A percentile compares a stretch with the other conserved stretches of the same genome.
These are phyloP conservation scores for Dolichoris vasculosae DNA, from an alignment of 1,140 invertebrate species.

Conservation along the genomic window DNA sequence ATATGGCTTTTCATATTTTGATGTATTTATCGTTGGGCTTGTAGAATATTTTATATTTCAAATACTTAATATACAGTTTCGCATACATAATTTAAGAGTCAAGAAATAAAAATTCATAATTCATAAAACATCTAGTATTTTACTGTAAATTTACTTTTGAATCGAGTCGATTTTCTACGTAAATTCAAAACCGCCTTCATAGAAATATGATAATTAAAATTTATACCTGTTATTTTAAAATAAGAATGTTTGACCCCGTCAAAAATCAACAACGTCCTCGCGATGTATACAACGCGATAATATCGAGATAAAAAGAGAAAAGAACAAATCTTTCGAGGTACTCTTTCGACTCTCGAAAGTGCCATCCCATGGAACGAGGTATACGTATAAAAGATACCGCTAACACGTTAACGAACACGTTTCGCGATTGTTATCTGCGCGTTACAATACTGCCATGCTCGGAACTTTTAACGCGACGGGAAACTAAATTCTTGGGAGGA, in stretches of 20 bases:
- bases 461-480: conserved; percentile 5
- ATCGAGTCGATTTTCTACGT: background rate
- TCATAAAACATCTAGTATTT: conserved; percentile 4
- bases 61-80: background rate
- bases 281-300: conserved; percentile 10
- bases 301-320: conserved; percentile 9
- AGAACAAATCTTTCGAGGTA: conserved; percentile 14
- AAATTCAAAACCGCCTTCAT: background rate
- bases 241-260: background rate
- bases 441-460: conserved; percentile 28
- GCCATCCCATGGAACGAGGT: conserved; percentile 19
- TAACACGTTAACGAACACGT: conserved; percentile 47
- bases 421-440: conserved; percentile 37
- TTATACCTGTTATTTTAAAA: background rate
- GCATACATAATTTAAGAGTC: background rate
- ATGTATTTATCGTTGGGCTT: background rate
- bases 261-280: background rate
- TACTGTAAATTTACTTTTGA: background rate
- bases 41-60: background rate
- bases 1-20: background rate
- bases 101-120: conserved; percentile 2
- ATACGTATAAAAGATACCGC: conserved; percentile 37
- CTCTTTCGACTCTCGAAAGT: conserved; percentile 30
- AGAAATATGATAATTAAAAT: background rate
- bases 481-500: conserved; percentile 38